Base-by-base conservation (phyloP, 2,888 invertebrate species). In the Teleogryllus oceanicus region DNA sequence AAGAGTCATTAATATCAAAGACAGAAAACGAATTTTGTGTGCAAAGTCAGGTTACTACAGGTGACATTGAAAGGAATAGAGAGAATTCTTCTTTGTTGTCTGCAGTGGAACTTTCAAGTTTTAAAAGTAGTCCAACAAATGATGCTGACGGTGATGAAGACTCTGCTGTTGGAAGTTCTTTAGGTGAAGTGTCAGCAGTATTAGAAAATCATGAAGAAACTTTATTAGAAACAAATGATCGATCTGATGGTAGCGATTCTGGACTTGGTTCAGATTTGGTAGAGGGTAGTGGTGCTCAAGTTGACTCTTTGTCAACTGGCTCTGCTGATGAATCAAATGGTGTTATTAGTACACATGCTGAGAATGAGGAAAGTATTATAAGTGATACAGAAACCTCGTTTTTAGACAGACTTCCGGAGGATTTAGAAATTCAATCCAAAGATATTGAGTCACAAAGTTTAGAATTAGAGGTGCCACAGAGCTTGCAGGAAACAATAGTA, bases 211-310 rank as follows among this genome's bases (percentile, higher is more conserved):
- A 80, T 37, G 83, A 81, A 75, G 81, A 82, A 16, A 80, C 78
- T 21, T 80, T 79, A 21, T 49, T 80, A 21, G 81, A 82, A 75
- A 74, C 80, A 12, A 80, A 81, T 62, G 85, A 85, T 78, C 90
- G 94, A 80, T 94, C 94, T 75, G 94, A 95, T 85, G 94, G 94
- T 12, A 95, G 95, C 79, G 95, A 95, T 87, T 95, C 94, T 0
- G 95, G 95, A 0, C 87, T 95, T 50, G 95, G 95, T 10, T 92
- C 92, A 62, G 95, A 95, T 87, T 89, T 92, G 80, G 88, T 89
- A 80, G 92, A 93, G 82, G 62, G 49, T 50, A 62, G 75, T 74
- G 78, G 74, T n/a, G 74, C 74, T 37, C 62, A 51, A 2, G 79
- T 37, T 49, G 79, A 79, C 24, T 78, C 75, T 21, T 83, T 85